Conservation (phyloP, 35 echinoderm and acorn worm species). For the Heliocidaris erythrogramma region DNA sequence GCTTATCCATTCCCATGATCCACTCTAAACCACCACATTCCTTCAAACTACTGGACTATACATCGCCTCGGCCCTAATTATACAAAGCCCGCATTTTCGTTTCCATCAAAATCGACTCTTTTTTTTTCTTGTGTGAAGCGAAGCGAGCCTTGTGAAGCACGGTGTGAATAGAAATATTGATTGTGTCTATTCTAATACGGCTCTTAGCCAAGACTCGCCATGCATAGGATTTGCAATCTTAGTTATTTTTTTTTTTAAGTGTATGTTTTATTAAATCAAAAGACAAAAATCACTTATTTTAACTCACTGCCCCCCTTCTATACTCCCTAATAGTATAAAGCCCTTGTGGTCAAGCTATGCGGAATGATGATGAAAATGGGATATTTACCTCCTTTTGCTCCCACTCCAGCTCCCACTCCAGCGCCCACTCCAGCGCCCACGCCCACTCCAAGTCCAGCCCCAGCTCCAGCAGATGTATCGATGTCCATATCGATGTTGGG, state of each 20-base stretch:
- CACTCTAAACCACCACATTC: neutral
- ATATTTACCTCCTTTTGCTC: slow-evolving; percentile 22
- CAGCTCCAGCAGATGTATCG: neutral
- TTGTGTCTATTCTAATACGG: slow-evolving; percentile 1
- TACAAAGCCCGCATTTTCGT: slow-evolving; percentile 36
- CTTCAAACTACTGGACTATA: slow-evolving; percentile 41
- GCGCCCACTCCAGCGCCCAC: neutral
- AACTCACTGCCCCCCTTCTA: neutral
- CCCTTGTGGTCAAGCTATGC: slow-evolving; percentile 22
- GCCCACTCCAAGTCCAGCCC: slow-evolving; percentile 10
- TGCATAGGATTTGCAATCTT: neutral
- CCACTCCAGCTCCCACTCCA: neutral
- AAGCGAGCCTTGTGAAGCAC: slow-evolving; percentile 21
- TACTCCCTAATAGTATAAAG: neutral
- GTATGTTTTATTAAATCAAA: no score
- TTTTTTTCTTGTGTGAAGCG: slow-evolving; percentile 44
- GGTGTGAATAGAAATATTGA: neutral
- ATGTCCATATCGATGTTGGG: slow-evolving; percentile 33
- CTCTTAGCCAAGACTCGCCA: neutral
- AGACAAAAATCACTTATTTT: no score
- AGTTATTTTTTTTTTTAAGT: no score
- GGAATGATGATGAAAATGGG: slow-evolving; percentile 26
- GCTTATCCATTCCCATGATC: slow-evolving; percentile 5
- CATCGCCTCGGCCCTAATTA: slow-evolving; percentile 21
- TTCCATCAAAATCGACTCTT: slow-evolving; percentile 43